Percentiles rank a stretch among this genome's conserved stretches.
Evolutionary conservation across 2,888 invertebrate species (phyloP).

Genomic region (Xestia ashworthii): DNA sequence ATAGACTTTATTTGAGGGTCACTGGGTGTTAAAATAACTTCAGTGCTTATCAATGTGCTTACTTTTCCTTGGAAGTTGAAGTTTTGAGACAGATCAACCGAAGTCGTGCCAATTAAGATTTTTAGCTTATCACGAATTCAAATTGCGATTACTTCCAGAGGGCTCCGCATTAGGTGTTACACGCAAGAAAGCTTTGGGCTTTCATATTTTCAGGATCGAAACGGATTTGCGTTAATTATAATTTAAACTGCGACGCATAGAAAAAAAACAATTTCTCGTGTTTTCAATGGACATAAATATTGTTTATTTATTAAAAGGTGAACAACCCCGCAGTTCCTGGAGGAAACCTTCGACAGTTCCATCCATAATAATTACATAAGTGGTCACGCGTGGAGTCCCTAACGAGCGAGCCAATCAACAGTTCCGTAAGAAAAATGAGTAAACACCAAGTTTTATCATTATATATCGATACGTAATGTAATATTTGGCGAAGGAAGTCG

Average conservation of each 20-base stretch:
- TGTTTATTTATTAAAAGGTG: slow-evolving; percentile 28
- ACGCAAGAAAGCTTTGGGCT: not conserved
- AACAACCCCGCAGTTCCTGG: slow-evolving; percentile 31
- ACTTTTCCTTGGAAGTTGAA: not conserved
- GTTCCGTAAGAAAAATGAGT: slow-evolving; percentile 50
- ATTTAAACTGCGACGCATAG: not conserved
- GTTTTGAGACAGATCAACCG: not conserved
- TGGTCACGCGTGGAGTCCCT: slow-evolving; percentile 19
- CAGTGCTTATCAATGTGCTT: not conserved
- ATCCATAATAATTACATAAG: slow-evolving; percentile 52
- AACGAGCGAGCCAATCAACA: slow-evolving; percentile 36
- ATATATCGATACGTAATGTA: slow-evolving; percentile 13
- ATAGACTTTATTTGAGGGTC: slow-evolving; percentile 5
- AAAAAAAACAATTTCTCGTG: not conserved
- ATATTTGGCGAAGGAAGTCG: slow-evolving; percentile 24
- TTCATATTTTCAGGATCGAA: not conserved
- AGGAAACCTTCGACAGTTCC: slow-evolving; percentile 16
- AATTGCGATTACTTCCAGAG: not conserved
- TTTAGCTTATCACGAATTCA: not conserved
- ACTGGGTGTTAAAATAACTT: not conserved
- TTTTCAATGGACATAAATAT: slow-evolving; percentile 5
- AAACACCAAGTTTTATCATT: slow-evolving; percentile 45
- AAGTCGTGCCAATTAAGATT: not conserved
- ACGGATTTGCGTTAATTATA: not conserved
- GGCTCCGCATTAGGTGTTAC: not conserved